Evolutionary conservation across 2,797 vertebrate species (phyloP).

Genomic region (Karalla daura): DNA sequence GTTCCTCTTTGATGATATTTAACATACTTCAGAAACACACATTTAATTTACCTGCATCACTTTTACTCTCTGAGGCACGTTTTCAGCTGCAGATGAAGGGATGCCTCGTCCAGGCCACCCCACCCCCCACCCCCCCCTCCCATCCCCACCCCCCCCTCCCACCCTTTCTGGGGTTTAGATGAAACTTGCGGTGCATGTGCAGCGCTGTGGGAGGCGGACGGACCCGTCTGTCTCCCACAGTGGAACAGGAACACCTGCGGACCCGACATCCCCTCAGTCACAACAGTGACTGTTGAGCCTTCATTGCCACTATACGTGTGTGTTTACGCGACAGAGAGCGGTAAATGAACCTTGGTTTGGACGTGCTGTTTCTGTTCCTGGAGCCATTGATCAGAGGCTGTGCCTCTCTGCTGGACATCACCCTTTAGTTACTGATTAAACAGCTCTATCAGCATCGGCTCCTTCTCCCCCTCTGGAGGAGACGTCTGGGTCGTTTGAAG

Average conservation of each 20-base stretch:
- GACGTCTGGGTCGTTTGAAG: not conserved
- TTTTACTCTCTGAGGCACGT: too few species aligned
- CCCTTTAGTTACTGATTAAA: slow-evolving; percentile 40
- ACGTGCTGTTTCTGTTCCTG: slow-evolving; percentile 24
- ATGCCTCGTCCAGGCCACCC: too few species aligned
- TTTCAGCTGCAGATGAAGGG: too few species aligned
- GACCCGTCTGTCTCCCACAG: slow-evolving; percentile 49
- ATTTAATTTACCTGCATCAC: too few species aligned
- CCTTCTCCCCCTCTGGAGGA: not conserved
- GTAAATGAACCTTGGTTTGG: slow-evolving; percentile 52
- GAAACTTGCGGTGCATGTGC: not conserved
- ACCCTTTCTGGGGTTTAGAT: not conserved
- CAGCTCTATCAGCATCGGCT: slow-evolving; percentile 8
- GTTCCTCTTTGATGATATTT: too few species aligned
- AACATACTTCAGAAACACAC: too few species aligned
- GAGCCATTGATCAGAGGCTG: slow-evolving; percentile 10
- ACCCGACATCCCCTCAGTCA: slow-evolving; percentile 3
- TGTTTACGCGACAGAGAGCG: slow-evolving; percentile 70
- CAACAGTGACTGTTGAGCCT: slow-evolving; percentile 61
- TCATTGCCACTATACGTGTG: slow-evolving; percentile 51
- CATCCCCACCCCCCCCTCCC: too few species aligned
- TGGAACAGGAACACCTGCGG: not conserved
- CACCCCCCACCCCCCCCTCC: too few species aligned
- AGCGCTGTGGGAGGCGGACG: not conserved
- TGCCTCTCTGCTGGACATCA: not conserved